A percentile compares a stretch with the other conserved stretches of the same genome.
Evolutionary conservation across 2,888 invertebrate genomes (phyloP).

Genomic region (Tinea semifulvella): DNA sequence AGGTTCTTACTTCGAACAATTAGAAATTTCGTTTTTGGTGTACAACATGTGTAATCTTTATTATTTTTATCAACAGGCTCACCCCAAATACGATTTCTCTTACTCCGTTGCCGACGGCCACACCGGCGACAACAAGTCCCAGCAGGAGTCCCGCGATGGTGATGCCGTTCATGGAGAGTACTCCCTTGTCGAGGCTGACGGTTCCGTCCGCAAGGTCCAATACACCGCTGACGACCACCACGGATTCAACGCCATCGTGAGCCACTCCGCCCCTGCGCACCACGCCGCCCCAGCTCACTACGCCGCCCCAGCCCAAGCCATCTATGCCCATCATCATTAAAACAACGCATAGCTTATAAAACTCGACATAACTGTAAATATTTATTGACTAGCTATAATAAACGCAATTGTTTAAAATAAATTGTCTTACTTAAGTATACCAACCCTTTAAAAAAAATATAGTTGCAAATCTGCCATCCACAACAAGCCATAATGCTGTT

Average conservation of each 20-base stretch:
- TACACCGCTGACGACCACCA: conserved; percentile 64
- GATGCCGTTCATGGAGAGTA: conserved; percentile 68
- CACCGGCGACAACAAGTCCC: conserved; percentile 69
- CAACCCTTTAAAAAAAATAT: too few relatives aligned
- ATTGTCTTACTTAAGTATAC: background rate
- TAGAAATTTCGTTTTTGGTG: too few relatives aligned
- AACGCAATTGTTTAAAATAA: conserved; percentile 4
- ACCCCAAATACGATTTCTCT: conserved; percentile 65
- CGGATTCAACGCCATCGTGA: conserved; percentile 56
- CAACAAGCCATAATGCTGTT: too few relatives aligned
- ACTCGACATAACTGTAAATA: conserved; percentile 9
- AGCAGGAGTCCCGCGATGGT: conserved; percentile 66
- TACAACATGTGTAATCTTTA: too few relatives aligned
- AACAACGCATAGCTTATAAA: background rate
- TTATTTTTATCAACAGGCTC: conserved; percentile 34
- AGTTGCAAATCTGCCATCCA: too few relatives aligned
- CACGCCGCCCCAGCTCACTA: conserved; percentile 15
- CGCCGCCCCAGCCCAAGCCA: conserved; percentile 12
- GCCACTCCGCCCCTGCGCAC: conserved; percentile 40
- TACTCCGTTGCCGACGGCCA: conserved; percentile 66
- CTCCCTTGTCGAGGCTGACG: conserved; percentile 55
- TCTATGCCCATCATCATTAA: conserved; percentile 12
- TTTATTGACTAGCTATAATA: conserved; percentile 12
- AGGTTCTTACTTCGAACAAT: too few relatives aligned
- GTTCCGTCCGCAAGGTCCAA: conserved; percentile 59